Evolutionary conservation across 2,888 invertebrate species (phyloP), one percentile per base, ranked within the genome.

Genomic region (Agrotis clavis): DNA sequence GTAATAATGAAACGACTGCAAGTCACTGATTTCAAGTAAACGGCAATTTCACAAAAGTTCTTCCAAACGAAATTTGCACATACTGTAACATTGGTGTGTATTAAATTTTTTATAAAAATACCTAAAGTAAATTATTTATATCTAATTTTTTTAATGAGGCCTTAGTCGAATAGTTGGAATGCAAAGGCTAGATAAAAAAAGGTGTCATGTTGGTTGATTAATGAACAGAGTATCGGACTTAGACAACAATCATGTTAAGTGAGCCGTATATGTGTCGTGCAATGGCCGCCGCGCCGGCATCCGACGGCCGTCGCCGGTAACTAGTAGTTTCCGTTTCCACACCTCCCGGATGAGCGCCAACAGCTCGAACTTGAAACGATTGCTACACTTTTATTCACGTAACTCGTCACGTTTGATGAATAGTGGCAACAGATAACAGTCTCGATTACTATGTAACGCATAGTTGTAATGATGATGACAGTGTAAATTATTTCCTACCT

Each of bases 291-390:
- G 53, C 45, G 59, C 35, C 59, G 59, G 41, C 41, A 50, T 25
- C 41, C 56, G 48, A 47, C 53, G 41, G 57, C 5, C 51, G 45
- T 57, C 41, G 51, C 77, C 76, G 74, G 77, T 74, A 78, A 82
- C 82, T 45, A 79, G 69, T 64, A 53, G 81, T 82, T 84, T 86
- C 81, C 84, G 82, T 78, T 84, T 80, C 74, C 68, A 81, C 73
- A 71, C 61, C 74, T 65, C 80, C 63, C 68, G 48, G 61, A 63
- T 71, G 47, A 56, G 5, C 53, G 62, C 9, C 11, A 41, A n/a
- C 67, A 35, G 61, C 62, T 70, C 66, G 79, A 78, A 78, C 82
- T 83, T 85, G 84, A 85, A 79, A 75, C 53, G 74, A 85, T 85
- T 86, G 82, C 84, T 79, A 66, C 67, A 85, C 79, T 68, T 77